Conservation (phyloP, 35 echinoderm and acorn worm genomes). For the Nesometra sesokonis region DNA sequence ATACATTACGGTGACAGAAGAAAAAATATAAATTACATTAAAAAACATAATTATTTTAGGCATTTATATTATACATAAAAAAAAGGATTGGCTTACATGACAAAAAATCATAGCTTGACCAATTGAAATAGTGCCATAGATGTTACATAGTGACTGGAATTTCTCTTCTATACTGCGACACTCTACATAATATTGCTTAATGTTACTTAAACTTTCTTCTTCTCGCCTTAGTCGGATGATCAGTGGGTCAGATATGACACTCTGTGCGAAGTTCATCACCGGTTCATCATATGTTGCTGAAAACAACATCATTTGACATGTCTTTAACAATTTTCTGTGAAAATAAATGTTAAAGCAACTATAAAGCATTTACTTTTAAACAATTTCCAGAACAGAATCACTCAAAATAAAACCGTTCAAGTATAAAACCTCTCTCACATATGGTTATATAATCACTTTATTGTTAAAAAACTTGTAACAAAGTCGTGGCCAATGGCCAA, state of each 20-base stretch:
- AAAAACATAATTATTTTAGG: too few relatives aligned
- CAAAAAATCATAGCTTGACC: conserved; percentile 99
- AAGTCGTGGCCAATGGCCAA: too few relatives aligned
- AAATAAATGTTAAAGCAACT: background rate
- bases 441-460: too few relatives aligned
- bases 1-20: too few relatives aligned
- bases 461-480: too few relatives aligned
- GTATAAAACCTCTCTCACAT: too few relatives aligned
- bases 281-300: conserved; percentile 93
- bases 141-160: conserved; percentile 78
- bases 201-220: conserved; percentile 85
- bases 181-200: conserved; percentile 89
- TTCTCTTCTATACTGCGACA: conserved; percentile 77
- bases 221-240: conserved; percentile 74
- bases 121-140: conserved; percentile 80
- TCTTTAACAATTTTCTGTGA: conserved; percentile 43
- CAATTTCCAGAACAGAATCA: too few relatives aligned
- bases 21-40: too few relatives aligned
- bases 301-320: conserved; percentile 99
- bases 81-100: conserved; percentile 54
- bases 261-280: conserved; percentile 85
- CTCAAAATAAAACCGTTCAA: too few relatives aligned
- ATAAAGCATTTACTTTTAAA: too few relatives aligned
- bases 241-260: conserved; percentile 59
- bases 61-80: too few relatives aligned